These are phyloP conservation scores for Botia almorhae DNA, from an alignment of 2,797 vertebrate species.

Conservation along the genomic window DNA sequence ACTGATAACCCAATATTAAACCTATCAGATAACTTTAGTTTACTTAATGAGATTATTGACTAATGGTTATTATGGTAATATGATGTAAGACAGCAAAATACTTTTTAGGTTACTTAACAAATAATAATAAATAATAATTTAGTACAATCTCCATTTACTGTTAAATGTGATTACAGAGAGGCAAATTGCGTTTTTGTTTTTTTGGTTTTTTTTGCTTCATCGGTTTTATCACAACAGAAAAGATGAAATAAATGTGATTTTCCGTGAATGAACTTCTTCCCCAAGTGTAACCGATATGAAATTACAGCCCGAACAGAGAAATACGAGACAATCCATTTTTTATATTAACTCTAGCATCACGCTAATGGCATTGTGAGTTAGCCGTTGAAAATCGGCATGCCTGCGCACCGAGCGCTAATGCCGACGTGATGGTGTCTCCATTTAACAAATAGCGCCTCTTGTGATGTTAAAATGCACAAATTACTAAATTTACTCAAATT, in stretches of 20 bases:
- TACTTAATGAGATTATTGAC: no score
- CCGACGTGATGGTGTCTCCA: constrained; percentile 15
- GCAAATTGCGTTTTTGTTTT: neutral
- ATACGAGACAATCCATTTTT: neutral
- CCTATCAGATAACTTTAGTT: no score
- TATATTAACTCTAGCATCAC: constrained; percentile 16
- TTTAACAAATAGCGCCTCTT: constrained; percentile 53
- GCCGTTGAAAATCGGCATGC: constrained; percentile 6
- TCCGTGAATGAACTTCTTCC: constrained; percentile 11
- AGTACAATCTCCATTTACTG: no score
- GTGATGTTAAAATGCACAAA: constrained; percentile 47
- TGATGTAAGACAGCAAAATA: no score
- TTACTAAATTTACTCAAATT: constrained; percentile 55
- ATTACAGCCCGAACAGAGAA: constrained; percentile 6
- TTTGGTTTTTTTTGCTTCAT: neutral
- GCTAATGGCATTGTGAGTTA: constrained; percentile 6
- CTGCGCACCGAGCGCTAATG: constrained; percentile 23
- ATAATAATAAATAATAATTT: no score
- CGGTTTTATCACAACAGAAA: constrained; percentile 10
- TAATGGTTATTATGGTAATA: no score
- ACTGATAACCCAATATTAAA: no score
- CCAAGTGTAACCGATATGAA: constrained; percentile 25
- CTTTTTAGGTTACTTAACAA: no score
- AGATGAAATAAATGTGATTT: neutral
- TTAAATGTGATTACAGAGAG: neutral